Base-by-base conservation (phyloP, 1,140 invertebrate species). In the Samia ricini region DNA sequence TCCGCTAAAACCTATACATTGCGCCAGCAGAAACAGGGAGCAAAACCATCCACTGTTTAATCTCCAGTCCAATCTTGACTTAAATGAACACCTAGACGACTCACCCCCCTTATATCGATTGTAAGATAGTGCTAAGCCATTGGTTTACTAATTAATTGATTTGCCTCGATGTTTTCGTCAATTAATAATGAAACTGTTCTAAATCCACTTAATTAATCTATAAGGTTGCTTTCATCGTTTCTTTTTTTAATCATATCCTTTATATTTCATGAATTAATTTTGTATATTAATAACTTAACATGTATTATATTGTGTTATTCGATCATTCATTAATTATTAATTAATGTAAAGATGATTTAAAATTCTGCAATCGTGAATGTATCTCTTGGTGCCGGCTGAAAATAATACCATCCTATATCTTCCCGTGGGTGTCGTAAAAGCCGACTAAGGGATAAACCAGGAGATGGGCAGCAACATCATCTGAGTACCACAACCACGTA, bases 91-190 rank as follows among this genome's bases (percentile, higher is more conserved):
- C 80, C 79, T 83, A 80, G 74, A 73, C 69, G 66, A 59, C 63
- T 54, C 71, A 71, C 69, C 74, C 68, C 74, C 64, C 26, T 15
- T 42, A 73, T 77, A 85, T 86, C 74, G 76, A 85, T 84, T 78
- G 73, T 80, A 42, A 69, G 75, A 81, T 76, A 79, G 69, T 76
- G 74, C 66, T 73, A 79, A 81, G 69, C 76, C 72, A 75, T 69
- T 80, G 78, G 71, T 79, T 76, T 42, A 61, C 62, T 88, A 88
- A 88, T 88, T 76, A 88, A 88, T 88, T 88, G 83, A 85, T 83
- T 83, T 74, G 74, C 68, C 68, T 71, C 72, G 68, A 63, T 63
- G 63, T 70, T 73, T 72, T 67, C 63, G 63, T 64, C 71, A 77
- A 77, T 76, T 69, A 64, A 76, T 68, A 67, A 68, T 70, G 52